These are phyloP conservation scores for Sisor rabdophorus DNA, from an alignment of 2,113 vertebrate genomes.

Conservation along the genomic window DNA sequence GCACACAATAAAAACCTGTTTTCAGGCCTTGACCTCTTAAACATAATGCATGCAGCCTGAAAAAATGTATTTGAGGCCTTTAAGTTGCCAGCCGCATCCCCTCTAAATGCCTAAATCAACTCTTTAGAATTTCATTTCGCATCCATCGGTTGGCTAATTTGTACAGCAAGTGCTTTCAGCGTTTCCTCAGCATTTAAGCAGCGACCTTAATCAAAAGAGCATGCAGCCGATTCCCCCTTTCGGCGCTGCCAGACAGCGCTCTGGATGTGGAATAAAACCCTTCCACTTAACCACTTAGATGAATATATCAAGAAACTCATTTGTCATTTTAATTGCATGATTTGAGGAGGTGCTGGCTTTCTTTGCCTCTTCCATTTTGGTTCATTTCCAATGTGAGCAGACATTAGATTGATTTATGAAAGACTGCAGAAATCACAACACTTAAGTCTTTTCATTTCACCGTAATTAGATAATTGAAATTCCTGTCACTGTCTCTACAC, in stretches of 20 bases:
- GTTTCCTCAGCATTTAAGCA: conserved; percentile 70
- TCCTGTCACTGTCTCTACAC: conserved; percentile 98
- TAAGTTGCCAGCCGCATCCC: conserved; percentile 65
- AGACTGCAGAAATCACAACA: conserved; percentile 96
- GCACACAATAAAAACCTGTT: conserved; percentile 56
- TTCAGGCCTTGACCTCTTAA: conserved; percentile 59
- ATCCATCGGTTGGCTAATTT: conserved; percentile 76
- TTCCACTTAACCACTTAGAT: conserved; percentile 99
- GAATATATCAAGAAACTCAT: conserved; percentile 99
- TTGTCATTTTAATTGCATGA: conserved; percentile 98
- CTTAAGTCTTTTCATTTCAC: conserved; percentile 99
- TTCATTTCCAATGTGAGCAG: conserved; percentile 93
- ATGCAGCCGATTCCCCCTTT: conserved; percentile 69
- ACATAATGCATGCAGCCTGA: conserved; percentile 65
- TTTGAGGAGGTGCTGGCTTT: conserved; percentile 96
- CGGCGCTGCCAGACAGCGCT: conserved; percentile 81
- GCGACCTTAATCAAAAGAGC: conserved; percentile 76
- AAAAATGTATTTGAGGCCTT: conserved; percentile 70
- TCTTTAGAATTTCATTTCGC: conserved; percentile 73
- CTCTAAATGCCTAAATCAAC: conserved; percentile 76
- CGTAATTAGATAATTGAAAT: conserved; percentile 99
- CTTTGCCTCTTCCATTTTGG: conserved; percentile 93
- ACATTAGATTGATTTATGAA: conserved; percentile 97
- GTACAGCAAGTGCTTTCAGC: conserved; percentile 76
- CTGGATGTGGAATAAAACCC: conserved; percentile 91